Evolutionary conservation across 2,888 invertebrate species (phyloP), one percentile per base, ranked within the genome.

Genomic region (Caenorhabditis uteleia): DNA sequence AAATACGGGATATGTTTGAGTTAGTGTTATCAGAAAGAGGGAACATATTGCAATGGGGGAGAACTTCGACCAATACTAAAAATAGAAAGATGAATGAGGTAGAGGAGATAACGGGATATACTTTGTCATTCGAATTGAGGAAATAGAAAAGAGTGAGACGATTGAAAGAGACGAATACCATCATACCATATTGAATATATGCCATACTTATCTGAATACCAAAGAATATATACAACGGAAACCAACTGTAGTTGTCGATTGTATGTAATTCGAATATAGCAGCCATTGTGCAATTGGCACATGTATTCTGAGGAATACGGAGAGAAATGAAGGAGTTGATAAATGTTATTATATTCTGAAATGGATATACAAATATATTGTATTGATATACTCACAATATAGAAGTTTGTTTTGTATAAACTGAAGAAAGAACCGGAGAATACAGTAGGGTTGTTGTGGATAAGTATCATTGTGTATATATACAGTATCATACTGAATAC

Each of bases 351-450:
- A 49, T 23, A 16, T 42, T 42, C 49, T 42, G 23, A 20, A 31
- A 47, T 23, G 23, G 12, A 20, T 23, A 36, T 8, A 27, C 7
- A 7, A 10, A 16, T 12, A 18, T 7, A 18, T 5, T 10, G 3
- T 16, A 43, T 2, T 7, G 8, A 25, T 14, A 45, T 16, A 23
- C 49, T 49, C 23, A 49, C 49, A n/a, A 26, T 40, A 14, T 31
- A 7, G 16, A 31, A 49, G 14, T 23, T 23, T 1, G 40, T 31
- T 23, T 31, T 40, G 49, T 29, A 49, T 21, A 49, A 31, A 42
- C n/a, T 43, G 50, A 34, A 50, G 26, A 50, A 43, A 1, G 50
- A 49, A 10, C 49, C 40, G 16, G 29, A 29, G 27, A 49, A 49
- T 0, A 14, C 23, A 10, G 34, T 3, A 2, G 2, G 10, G 8